A percentile compares a stretch with the other conserved stretches of the same genome.
Conservation (phyloP, 2,797 vertebrate species). For the Onychomys leucogaster region DNA sequence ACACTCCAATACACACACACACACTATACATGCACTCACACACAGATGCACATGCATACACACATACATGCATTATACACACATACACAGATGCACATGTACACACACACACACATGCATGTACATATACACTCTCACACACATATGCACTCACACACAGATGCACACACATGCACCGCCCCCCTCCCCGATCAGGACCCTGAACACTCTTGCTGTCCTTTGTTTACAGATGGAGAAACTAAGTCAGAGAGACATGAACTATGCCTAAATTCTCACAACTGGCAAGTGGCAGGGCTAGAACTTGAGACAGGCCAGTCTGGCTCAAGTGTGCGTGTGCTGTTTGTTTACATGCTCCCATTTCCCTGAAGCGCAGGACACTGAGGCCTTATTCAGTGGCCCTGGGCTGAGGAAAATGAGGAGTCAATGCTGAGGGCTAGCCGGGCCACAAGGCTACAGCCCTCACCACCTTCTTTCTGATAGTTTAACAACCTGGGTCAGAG, state of each 20-base stretch:
- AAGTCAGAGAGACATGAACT: background rate
- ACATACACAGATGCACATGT: background rate
- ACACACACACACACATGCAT: background rate
- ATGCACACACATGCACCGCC: background rate
- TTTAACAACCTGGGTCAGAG: constrained; percentile 87
- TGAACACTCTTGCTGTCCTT: background rate
- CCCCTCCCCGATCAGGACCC: rapidly evolving
- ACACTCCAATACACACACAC: background rate
- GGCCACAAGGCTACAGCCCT: background rate
- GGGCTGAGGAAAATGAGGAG: background rate
- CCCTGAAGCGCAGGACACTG: background rate
- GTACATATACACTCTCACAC: background rate
- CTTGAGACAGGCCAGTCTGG: background rate
- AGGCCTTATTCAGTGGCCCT: background rate
- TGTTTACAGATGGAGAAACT: background rate
- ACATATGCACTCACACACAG: too few species aligned
- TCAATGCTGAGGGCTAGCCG: background rate
- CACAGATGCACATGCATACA: rapidly evolving
- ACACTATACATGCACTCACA: background rate
- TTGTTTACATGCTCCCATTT: background rate
- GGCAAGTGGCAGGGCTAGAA: background rate
- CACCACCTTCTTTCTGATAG: constrained; percentile 79
- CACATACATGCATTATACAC: too few species aligned
- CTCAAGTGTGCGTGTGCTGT: background rate
- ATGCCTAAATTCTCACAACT: background rate